Conservation (phyloP, 2,113 vertebrate genomes). For the Eublepharis macularius region DNA sequence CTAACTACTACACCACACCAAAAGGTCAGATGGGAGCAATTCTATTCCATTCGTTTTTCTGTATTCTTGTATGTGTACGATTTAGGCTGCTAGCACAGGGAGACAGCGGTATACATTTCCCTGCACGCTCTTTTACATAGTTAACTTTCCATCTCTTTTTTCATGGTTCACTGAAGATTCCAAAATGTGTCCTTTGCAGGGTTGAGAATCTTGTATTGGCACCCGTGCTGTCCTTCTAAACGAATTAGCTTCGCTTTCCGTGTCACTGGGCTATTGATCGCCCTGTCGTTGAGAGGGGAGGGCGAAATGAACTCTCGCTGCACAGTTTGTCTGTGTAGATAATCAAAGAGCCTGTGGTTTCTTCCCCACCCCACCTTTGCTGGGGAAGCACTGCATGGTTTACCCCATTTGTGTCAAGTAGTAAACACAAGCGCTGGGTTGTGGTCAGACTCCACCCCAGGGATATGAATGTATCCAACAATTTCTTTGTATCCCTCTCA, state of each 20-base stretch:
- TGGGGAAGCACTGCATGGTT: background rate
- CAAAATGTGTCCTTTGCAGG: constrained; percentile 1
- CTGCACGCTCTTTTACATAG: background rate
- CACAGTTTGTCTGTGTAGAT: constrained; percentile 42
- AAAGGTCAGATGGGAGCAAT: background rate
- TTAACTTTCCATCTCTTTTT: background rate
- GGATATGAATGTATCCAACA: too few species aligned
- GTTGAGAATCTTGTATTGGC: constrained; percentile 12
- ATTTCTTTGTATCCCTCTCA: too few species aligned
- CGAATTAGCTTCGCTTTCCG: constrained; percentile 20
- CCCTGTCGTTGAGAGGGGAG: constrained; percentile 29
- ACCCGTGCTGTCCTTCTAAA: constrained; percentile 9
- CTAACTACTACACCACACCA: too few species aligned
- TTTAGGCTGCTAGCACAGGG: too few species aligned
- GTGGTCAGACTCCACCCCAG: too few species aligned
- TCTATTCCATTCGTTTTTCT: background rate
- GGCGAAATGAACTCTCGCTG: constrained; percentile 13
- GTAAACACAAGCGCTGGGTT: background rate
- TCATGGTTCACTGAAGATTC: constrained; percentile 17
- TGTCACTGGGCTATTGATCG: constrained; percentile 51
- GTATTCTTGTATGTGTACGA: background rate
- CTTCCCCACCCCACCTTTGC: background rate
- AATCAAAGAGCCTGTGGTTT: constrained; percentile 8
- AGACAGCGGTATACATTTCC: background rate
- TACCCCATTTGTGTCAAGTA: background rate